Conservation (phyloP, 2,113 vertebrate genomes). For the Trematomus loennbergii region DNA sequence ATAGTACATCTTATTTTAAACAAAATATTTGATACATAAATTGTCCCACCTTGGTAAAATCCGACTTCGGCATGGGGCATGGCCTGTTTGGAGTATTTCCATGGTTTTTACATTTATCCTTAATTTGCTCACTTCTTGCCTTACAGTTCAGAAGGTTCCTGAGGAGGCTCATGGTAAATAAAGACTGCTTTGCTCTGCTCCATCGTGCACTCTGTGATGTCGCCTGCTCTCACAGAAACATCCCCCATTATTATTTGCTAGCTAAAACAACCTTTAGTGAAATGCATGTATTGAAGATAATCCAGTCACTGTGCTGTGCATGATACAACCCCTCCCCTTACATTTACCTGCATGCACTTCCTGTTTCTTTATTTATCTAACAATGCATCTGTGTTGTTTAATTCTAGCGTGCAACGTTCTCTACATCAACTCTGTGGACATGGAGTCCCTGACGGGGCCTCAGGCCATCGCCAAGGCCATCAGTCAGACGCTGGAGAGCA, state of each 20-base stretch:
- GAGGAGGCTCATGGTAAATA: conserved; percentile 85
- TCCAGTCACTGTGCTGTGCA: conserved; percentile 7
- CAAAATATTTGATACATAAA: no score
- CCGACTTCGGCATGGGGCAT: no score
- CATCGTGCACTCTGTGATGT: conserved; percentile 21
- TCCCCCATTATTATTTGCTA: no score
- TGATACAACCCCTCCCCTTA: conserved; percentile 9
- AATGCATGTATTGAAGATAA: conserved; percentile 16
- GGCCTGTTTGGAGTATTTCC: no score
- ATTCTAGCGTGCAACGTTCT: conserved; percentile 93
- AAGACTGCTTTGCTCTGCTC: conserved; percentile 61
- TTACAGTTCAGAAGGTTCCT: conserved; percentile 79
- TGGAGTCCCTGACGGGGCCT: conserved; percentile 97
- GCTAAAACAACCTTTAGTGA: not conserved
- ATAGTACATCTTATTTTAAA: no score
- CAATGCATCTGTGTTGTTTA: conserved; percentile 5
- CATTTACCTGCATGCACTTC: conserved; percentile 6
- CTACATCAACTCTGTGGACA: conserved; percentile 97
- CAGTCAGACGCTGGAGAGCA: conserved; percentile 88
- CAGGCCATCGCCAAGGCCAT: conserved; percentile 96
- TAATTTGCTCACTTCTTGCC: conserved; percentile 38
- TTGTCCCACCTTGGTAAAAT: no score
- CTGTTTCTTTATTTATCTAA: not conserved
- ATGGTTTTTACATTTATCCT: not conserved
- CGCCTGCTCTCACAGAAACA: conserved; percentile 1